Evolutionary conservation across 2,113 vertebrate species (phyloP), one percentile per base, ranked within the genome.

Genomic region (Leucopternis melanops): DNA sequence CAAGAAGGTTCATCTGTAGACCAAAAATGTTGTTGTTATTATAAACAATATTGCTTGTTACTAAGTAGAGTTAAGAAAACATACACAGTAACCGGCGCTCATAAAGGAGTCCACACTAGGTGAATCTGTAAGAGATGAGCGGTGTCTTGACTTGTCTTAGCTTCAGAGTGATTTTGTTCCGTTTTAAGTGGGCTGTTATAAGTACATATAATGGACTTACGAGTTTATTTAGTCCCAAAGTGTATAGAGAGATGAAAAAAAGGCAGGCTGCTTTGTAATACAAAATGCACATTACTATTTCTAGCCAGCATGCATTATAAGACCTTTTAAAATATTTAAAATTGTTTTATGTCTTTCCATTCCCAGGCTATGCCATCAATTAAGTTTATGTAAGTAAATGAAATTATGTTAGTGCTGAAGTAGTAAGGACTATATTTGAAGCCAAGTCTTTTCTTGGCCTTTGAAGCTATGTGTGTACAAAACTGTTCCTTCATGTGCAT

Each of bases 341-440:
- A 74, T 86, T 92, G 73, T 79, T 97, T 94, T 58, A 96, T 90
- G 72, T 93, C 77, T 93, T 96, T 94, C 89, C 75, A 91, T 94
- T 92, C 57, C 74, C 72, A 93, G 81, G 22, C 52, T 83, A 78
- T 38, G 63, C 77, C 88, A 88, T 83, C 82, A 86, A 81, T 89
- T 86, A 94, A 90, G 14, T 78, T 81, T 61, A 63, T 45, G 80
- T 59, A 92, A 71, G 81, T 80, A 91, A 79, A 86, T 74, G 45
- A 92, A 91, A 87, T 87, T 77, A 61, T 59, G 55, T 74, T 92
- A 62, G 50, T 69, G 58, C 45, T 89, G 80, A 89, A 97, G 61
- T 38, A 85, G 72, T 69, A 72, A 75, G 13, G 63, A 65, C 45
- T 82, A 5, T 65, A 44, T 95, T 55, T 91, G 75, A 86, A 92